Evolutionary conservation across 2,888 invertebrate species (phyloP), one percentile per base, ranked within the genome.

Genomic region (Campopleginae sp.): DNA sequence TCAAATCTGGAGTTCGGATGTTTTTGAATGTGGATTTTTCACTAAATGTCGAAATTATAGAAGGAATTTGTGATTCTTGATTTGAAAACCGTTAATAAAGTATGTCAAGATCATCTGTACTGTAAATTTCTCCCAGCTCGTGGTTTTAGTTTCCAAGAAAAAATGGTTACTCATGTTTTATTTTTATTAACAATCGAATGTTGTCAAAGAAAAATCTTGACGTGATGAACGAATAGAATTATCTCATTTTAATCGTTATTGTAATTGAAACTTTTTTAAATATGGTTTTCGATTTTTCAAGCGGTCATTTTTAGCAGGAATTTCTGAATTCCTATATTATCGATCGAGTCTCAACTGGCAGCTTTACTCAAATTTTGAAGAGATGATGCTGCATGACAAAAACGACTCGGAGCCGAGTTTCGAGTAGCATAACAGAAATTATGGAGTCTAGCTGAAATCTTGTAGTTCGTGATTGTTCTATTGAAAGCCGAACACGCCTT

Each of bases 401-500:
- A 48, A 27, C 44, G 8, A 31, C 23, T 70, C 38, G 38, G 38
- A 38, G 48, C 23, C 4, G 7, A 38, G 31, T 42, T 17, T 23
- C 38, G 54, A 14, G 46, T 48, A 54, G 54, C 42, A 78, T 71
- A 31, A 51, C 12, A 71, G 38, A 63, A 71, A 44, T 71, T 17
- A 76, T 51, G 63, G 61, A 42, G 42, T 38, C 44, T 61, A 61
- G 12, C 44, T 8, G 1, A 48, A 65, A 7, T 63, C 27, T 33
- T 66, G 77, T 66, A 72, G 71, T 77, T 72, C 75, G 74, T 80
- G 80, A 66, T 66, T 80, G 8, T 68, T 51, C 46, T 72, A 27
- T 66, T 58, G 72, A 84, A 68, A 85, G 85, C 82, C 79, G 85
- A 82, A 82, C 85, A 85, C 85, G 82, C 85, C 85, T 85, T 82